Conservation (phyloP, 2,797 vertebrate genomes). For the Podargus strigoides region DNA sequence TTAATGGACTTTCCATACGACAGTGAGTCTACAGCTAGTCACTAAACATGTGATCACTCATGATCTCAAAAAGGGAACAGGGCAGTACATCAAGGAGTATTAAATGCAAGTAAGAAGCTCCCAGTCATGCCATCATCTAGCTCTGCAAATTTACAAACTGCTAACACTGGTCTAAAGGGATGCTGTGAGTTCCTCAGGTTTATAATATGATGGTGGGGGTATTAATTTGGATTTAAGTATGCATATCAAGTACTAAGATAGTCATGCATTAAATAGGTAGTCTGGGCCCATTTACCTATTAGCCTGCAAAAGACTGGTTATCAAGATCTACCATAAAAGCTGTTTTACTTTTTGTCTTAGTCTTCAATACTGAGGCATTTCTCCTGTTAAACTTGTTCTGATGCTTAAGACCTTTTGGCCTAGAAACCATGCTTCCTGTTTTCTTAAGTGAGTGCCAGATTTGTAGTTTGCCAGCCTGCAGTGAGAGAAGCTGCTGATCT, state of each 20-base stretch:
- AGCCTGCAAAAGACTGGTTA: background rate
- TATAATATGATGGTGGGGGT: background rate
- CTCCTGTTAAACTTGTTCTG: background rate
- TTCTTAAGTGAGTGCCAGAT: background rate
- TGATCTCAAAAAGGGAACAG: background rate
- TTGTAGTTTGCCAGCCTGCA: background rate
- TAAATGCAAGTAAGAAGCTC: background rate
- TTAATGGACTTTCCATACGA: background rate
- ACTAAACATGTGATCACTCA: background rate
- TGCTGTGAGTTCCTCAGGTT: background rate
- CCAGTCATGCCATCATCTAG: background rate
- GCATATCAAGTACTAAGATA: background rate
- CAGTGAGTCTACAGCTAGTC: background rate
- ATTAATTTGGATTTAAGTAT: background rate
- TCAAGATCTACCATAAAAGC: background rate
- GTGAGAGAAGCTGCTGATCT: background rate
- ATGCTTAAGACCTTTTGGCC: background rate
- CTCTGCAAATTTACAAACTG: background rate
- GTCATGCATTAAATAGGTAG: background rate
- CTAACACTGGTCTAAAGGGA: background rate
- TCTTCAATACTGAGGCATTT: background rate
- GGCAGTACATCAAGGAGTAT: background rate
- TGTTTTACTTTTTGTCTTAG: background rate
- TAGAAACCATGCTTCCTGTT: background rate
- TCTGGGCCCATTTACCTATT: background rate